Percentiles rank a stretch among this genome's conserved stretches.
These are phyloP conservation scores for Oscheius sp. DNA, from an alignment of 2,888 invertebrate genomes.

Conservation along the genomic window DNA sequence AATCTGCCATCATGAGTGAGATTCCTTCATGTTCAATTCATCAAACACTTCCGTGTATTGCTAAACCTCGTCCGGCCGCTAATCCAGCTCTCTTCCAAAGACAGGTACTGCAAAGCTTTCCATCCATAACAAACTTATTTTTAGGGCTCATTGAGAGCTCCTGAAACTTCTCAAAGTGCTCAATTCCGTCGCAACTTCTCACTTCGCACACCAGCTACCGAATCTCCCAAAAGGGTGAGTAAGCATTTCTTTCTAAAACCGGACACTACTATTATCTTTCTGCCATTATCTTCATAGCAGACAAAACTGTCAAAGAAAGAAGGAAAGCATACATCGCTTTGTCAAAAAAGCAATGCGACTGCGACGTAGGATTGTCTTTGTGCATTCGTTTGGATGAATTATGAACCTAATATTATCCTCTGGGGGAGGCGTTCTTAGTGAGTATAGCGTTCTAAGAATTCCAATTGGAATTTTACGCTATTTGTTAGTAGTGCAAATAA, in stretches of 20 bases:
- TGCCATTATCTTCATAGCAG: background rate
- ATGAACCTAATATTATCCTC: too few species aligned
- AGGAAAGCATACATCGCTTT: background rate
- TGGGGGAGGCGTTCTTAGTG: too few species aligned
- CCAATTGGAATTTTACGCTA: too few species aligned
- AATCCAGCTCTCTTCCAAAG: conserved; percentile 91
- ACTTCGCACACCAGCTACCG: conserved; percentile 60
- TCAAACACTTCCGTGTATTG: conserved; percentile 31
- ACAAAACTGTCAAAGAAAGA: background rate
- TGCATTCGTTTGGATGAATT: background rate
- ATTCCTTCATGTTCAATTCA: conserved; percentile 10
- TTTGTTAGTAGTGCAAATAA: too few species aligned
- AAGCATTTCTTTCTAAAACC: background rate
- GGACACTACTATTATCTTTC: background rate
- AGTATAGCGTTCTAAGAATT: too few species aligned
- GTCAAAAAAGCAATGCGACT: background rate
- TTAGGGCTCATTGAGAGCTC: conserved; percentile 61
- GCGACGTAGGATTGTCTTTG: background rate
- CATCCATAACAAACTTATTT: background rate
- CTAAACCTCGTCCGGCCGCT: conserved; percentile 93
- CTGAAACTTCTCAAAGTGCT: conserved; percentile 39
- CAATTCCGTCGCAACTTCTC: conserved; percentile 70
- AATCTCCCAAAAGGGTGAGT: conserved; percentile 3
- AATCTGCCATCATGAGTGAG: conserved; percentile 61
- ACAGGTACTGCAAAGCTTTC: too few species aligned